Conservation (phyloP, 2,888 invertebrate genomes). For the Hyppa rectilinea region DNA sequence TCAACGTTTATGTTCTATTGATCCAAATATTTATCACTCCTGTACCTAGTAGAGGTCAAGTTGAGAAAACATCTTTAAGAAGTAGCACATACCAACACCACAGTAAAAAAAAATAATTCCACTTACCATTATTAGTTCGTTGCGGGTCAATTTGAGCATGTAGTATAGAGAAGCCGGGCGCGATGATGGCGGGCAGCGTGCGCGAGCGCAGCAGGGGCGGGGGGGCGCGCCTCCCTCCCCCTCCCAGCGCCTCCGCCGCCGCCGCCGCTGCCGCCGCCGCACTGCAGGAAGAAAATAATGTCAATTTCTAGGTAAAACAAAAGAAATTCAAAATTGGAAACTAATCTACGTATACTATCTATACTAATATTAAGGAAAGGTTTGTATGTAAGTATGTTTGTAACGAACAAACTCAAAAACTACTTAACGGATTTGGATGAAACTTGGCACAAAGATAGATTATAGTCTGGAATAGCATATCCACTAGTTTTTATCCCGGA, state of each 20-base stretch:
- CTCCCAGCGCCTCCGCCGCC: constrained; percentile 89
- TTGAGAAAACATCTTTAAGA: background rate
- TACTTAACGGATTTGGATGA: no score
- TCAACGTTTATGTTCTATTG: background rate
- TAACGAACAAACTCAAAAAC: no score
- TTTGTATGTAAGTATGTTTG: no score
- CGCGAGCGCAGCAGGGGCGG: constrained; percentile 95
- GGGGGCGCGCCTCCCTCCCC: constrained; percentile 90
- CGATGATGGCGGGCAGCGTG: constrained; percentile 96
- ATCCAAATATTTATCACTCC: background rate
- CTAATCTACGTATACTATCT: no score
- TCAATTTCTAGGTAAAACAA: no score
- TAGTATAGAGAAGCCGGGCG: constrained; percentile 95
- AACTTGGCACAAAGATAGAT: no score
- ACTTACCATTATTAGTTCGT: constrained; percentile 85
- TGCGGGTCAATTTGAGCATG: constrained; percentile 95
- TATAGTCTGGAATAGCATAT: no score
- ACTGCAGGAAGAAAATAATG: constrained; percentile 80
- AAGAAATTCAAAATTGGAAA: no score
- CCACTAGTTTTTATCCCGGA: no score
- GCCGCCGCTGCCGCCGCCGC: constrained; percentile 89
- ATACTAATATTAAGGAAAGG: no score
- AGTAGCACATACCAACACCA: background rate
- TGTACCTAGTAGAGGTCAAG: background rate
- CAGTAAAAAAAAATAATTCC: background rate